These are phyloP conservation scores for Morone chrysops DNA, from an alignment of 2,113 vertebrate genomes.

Conservation along the genomic window DNA sequence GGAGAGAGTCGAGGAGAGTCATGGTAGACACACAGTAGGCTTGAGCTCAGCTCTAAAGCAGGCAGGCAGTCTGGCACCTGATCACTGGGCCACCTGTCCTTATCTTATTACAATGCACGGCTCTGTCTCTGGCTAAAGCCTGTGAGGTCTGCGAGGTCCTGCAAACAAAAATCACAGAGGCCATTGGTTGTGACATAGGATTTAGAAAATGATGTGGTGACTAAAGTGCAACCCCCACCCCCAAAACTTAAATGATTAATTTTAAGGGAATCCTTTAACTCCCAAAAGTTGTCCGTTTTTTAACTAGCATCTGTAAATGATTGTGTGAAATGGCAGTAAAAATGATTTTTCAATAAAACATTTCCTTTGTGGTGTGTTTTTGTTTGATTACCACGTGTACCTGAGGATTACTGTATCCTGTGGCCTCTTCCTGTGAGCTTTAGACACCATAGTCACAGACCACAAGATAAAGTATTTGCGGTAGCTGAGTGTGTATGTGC, in stretches of 20 bases:
- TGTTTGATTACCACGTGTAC: background rate
- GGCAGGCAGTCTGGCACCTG: conserved; percentile 74
- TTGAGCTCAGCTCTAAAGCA: conserved; percentile 66
- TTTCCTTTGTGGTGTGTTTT: background rate
- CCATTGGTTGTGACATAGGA: conserved; percentile 19
- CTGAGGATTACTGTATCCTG: background rate
- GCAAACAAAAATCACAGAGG: conserved; percentile 51
- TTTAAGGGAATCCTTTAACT: background rate
- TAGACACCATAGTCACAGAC: conserved; percentile 6
- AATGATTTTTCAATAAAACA: background rate
- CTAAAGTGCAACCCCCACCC: background rate
- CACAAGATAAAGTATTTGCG: conserved; percentile 10
- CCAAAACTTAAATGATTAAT: background rate
- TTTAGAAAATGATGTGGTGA: background rate
- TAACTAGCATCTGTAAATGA: background rate
- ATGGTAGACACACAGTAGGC: conserved; percentile 14
- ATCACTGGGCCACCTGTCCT: conserved; percentile 81
- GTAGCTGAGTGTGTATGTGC: conserved; percentile 2
- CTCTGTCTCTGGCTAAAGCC: conserved; percentile 66
- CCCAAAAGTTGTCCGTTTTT: background rate
- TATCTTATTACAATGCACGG: conserved; percentile 78
- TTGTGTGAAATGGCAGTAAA: background rate
- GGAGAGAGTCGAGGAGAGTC: conserved; percentile 13
- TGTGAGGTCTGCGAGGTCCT: conserved; percentile 40
- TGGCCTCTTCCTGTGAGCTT: conserved; percentile 11